These are phyloP conservation scores for Petromus typicus DNA, from an alignment of 2,113 vertebrate genomes.

Conservation along the genomic window DNA sequence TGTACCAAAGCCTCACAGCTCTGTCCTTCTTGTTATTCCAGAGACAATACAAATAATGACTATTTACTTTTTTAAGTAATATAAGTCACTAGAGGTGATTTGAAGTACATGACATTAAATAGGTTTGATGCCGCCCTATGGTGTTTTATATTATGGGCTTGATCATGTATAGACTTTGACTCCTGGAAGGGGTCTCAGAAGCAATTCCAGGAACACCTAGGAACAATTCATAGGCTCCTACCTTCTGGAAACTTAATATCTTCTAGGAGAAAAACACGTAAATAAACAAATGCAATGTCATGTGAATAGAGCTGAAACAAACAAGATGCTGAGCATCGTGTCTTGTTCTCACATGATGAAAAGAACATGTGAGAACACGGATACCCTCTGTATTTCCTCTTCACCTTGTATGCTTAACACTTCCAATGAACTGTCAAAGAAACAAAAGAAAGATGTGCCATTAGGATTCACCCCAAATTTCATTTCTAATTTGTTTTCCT, in stretches of 20 bases:
- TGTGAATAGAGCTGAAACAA: neutral
- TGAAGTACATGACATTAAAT: neutral
- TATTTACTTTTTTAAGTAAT: neutral
- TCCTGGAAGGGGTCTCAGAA: neutral
- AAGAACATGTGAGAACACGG: neutral
- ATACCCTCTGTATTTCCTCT: neutral
- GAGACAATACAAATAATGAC: neutral
- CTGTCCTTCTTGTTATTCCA: neutral
- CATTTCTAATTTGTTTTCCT: neutral
- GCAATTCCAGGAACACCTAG: neutral
- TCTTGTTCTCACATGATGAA: neutral
- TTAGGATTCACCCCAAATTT: neutral
- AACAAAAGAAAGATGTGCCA: neutral
- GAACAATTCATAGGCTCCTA: neutral
- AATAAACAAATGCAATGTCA: neutral
- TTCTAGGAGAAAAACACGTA: neutral
- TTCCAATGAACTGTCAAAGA: neutral
- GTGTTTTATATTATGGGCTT: neutral
- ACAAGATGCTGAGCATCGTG: fast-evolving
- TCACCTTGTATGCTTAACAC: neutral
- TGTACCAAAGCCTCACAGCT: neutral
- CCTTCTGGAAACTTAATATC: neutral
- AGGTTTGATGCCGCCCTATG: neutral
- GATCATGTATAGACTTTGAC: neutral
- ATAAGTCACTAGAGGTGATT: neutral